Conservation (phyloP, 2,113 vertebrate species). For the Phalacrocorax carbo region DNA sequence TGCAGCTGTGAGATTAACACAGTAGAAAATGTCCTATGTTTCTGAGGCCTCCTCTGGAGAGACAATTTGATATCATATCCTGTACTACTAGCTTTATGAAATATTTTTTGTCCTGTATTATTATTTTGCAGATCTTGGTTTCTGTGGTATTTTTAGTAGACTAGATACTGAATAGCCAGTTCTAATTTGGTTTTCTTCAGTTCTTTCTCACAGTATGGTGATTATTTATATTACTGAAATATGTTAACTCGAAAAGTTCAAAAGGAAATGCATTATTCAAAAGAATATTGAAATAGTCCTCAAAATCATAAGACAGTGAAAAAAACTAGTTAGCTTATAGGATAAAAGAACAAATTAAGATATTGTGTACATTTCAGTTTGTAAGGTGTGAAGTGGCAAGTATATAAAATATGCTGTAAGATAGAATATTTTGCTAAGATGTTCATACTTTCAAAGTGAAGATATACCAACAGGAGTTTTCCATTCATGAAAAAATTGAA, state of each 20-base stretch:
- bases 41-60: neutral
- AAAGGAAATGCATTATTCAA: neutral
- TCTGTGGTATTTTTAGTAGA: constrained; percentile 17
- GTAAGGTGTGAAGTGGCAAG: neutral
- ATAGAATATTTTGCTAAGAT: neutral
- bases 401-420: neutral
- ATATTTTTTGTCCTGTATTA: neutral
- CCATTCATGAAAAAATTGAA: neutral
- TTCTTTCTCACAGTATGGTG: neutral
- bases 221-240: neutral
- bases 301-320: neutral
- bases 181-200: neutral
- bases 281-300: neutral
- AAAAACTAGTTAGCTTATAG: neutral
- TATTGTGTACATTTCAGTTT: neutral
- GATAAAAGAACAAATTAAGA: neutral
- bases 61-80: neutral
- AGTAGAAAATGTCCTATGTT: neutral
- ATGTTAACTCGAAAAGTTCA: neutral
- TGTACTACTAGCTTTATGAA: neutral
- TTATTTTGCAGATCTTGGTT: neutral
- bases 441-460: neutral
- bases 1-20: neutral
- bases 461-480: neutral
- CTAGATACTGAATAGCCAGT: neutral